Evolutionary conservation across 1,140 invertebrate genomes (phyloP), one percentile per base, ranked within the genome.

Genomic region (Trichoplusia ni): DNA sequence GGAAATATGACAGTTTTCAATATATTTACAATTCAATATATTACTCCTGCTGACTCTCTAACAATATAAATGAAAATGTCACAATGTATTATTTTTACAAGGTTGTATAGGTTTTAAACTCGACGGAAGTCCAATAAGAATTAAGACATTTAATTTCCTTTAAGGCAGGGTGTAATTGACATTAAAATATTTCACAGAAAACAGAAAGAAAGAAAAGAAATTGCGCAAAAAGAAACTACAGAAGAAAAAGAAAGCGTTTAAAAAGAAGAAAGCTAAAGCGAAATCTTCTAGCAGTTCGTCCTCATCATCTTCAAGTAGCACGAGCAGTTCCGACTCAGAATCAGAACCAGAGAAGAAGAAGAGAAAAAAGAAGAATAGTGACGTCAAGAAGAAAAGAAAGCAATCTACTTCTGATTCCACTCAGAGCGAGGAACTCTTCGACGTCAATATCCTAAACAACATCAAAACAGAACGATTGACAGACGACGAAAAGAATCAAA

Each of bases 371-470:
- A 80, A 82, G 40, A 78, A 77, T 21, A 73, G 60, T 56, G 62
- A 73, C 44, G 54, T 63, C 13, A 56, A 65, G 53, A 77, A 75
- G 35, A 79, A 81, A 38, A 64, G 76, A 1, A 77, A 81, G 35
- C 68, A 67, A 5, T 82, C 77, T 0, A 59, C 71, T 2, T 82
- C 81, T 0, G 78, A 82, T 5, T 80, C 77, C 0, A 53, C 69
- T 0, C 75, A 81, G 29, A 82, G 73, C 33, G 86, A 87, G 42
- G 82, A 86, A 7, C n/a, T 84, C 0, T 88, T 90, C n/a, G 87
- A 90, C 31, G 85, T 82, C 0, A 90, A 90, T 35, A 81, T 90
- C 21, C 58, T 90, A 4, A 90, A 90, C 18, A 90, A 90, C 33
- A 90, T 90, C 7, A 90, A 90, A 54, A 89, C 81, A 0, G 87